These are phyloP conservation scores for Tyrannus savana DNA, from an alignment of 2,113 vertebrate genomes.

Conservation along the genomic window DNA sequence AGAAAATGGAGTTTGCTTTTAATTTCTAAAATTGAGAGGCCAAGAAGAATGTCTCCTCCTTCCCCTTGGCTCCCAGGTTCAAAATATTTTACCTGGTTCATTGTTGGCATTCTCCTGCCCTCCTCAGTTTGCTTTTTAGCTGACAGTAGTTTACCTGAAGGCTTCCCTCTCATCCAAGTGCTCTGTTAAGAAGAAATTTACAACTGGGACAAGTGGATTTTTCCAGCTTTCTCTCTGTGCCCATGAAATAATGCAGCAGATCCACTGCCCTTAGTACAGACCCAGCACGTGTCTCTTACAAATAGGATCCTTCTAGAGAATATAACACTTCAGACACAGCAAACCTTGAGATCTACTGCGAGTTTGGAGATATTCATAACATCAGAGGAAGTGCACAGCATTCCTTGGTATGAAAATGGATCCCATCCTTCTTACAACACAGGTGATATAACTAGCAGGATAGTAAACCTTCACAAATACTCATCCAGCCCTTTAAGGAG, in stretches of 20 bases:
- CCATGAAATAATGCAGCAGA: background rate
- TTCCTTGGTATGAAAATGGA: background rate
- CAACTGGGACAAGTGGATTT: background rate
- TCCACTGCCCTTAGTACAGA: background rate
- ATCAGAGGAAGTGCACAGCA: background rate
- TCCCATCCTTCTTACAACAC: background rate
- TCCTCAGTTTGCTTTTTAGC: background rate
- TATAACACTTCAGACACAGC: background rate
- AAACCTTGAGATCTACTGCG: background rate
- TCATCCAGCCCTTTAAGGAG: background rate
- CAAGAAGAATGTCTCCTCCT: background rate
- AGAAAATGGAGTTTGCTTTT: background rate
- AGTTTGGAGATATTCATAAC: background rate
- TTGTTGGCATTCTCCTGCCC: background rate
- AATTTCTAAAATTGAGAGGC: background rate
- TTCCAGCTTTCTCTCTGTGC: background rate
- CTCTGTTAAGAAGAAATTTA: background rate
- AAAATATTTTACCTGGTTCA: background rate
- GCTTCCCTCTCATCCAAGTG: background rate
- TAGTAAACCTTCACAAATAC: background rate
- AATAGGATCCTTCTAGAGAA: background rate
- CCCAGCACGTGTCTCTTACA: background rate
- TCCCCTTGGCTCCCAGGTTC: background rate
- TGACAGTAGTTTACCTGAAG: background rate
- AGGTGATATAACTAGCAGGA: background rate